A percentile compares a stretch with the other conserved stretches of the same genome.
These are phyloP conservation scores for Stenoptilia bipunctidactyla DNA, from an alignment of 2,888 invertebrate species.

Conservation along the genomic window DNA sequence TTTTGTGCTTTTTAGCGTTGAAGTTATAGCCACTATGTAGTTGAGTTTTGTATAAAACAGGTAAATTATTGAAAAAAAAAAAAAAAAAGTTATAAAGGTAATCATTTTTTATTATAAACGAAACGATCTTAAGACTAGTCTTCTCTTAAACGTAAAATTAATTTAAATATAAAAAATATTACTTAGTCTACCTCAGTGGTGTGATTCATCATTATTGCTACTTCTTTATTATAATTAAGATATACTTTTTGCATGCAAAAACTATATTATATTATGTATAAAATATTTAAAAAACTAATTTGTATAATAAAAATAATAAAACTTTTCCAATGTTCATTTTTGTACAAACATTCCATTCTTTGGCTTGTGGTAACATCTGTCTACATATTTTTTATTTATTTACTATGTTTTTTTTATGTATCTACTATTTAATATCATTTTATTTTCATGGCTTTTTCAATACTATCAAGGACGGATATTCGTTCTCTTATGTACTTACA, in stretches of 20 bases:
- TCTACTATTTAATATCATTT: slow-evolving; percentile 12
- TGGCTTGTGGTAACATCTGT: slow-evolving; percentile 40
- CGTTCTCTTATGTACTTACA: slow-evolving; percentile 22
- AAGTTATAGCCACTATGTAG: too few relatives aligned
- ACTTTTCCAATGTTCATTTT: slow-evolving; percentile 23
- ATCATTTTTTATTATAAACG: slow-evolving; percentile 41
- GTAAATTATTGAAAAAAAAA: not conserved
- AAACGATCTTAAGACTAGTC: slow-evolving; percentile 57
- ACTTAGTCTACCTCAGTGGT: slow-evolving; percentile 23
- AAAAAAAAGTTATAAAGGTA: slow-evolving; percentile 13
- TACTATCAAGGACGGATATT: slow-evolving; percentile 34
- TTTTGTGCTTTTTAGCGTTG: too few relatives aligned
- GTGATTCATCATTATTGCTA: slow-evolving; percentile 15
- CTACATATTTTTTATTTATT: slow-evolving; percentile 20
- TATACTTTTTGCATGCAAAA: slow-evolving; percentile 45
- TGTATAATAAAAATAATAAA: slow-evolving; percentile 22
- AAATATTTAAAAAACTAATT: slow-evolving; percentile 23
- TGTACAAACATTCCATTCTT: slow-evolving; percentile 52
- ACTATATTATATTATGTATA: slow-evolving; percentile 34
- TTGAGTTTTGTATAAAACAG: too few relatives aligned
- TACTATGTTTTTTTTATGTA: slow-evolving; percentile 3
- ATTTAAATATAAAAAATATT: slow-evolving; percentile 34
- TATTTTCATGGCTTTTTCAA: slow-evolving; percentile 32
- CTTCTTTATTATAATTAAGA: slow-evolving; percentile 15
- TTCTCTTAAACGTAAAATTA: slow-evolving; percentile 30